A percentile compares a stretch with the other conserved stretches of the same genome.
phyloP scores from a whole-genome alignment of 1,140 invertebrate genomes.

The Oedothorax gibbosus region DNA sequence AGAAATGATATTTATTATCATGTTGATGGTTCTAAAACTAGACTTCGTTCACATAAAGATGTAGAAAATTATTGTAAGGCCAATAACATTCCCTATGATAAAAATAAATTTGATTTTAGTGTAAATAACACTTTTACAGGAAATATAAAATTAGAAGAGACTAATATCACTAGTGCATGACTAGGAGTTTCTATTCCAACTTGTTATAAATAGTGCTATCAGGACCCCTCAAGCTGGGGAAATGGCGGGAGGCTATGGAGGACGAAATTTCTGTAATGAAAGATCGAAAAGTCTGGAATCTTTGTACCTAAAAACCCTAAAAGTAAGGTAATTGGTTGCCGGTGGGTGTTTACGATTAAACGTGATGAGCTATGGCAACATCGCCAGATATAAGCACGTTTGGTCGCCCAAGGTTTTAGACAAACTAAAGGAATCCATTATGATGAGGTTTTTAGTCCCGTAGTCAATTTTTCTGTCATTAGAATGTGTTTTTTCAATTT shows the following conservation, averaged over 20 bases:
- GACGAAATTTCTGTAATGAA: neutral
- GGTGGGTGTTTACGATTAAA: neutral
- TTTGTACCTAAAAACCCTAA: neutral
- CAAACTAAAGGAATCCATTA: neutral
- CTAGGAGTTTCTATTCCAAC: too few relatives aligned
- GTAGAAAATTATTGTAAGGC: too few relatives aligned
- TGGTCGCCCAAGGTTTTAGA: neutral
- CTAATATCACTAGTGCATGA: too few relatives aligned
- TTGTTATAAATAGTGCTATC: neutral
- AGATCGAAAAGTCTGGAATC: neutral
- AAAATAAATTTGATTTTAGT: too few relatives aligned
- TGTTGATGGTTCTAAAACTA: too few relatives aligned
- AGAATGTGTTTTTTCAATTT: conserved; percentile 5
- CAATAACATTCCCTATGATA: too few relatives aligned
- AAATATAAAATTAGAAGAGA: too few relatives aligned
- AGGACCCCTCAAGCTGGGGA: neutral
- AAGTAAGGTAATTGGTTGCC: neutral
- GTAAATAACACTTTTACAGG: too few relatives aligned
- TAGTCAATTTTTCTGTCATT: neutral
- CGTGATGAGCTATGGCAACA: neutral
- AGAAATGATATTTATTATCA: too few relatives aligned
- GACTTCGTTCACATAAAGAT: too few relatives aligned
- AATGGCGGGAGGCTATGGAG: neutral
- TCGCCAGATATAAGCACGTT: neutral
- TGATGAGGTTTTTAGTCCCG: too few relatives aligned